Evolutionary conservation across 2,888 invertebrate species (phyloP), one percentile per base, ranked within the genome.

Genomic region (Drosophila pullipes): DNA sequence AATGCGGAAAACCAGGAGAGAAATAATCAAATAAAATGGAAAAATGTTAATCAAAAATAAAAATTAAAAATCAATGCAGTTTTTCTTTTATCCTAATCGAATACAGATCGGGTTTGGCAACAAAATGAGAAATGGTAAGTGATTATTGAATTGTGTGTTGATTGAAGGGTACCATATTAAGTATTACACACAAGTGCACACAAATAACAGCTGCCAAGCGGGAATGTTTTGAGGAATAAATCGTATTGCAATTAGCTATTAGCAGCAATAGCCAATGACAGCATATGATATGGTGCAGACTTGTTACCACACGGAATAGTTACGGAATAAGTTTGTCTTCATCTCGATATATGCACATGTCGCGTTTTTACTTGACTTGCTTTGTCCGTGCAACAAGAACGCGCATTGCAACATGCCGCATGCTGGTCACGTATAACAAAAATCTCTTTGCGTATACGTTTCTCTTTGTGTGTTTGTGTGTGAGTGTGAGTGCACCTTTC

Each of bases 1-100:
- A 78, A 73, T 77, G 85, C 81, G 81, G 67, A 77, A 72, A 64
- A 71, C 71, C 74, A 75, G 76, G 83, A 89, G 79, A 83, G 89
- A 86, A 87, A 89, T 87, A 87, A 87, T 87, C 87, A 90, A 87
- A 87, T 90, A 87, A 87, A 86, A 89, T 83, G 89, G 82, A 83
- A 90, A 85, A 87, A 89, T 87, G 87, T 87, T 87, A 87, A 87
- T 87, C 91, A 90, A 87, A 87, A 78, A 75, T 65, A 69, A 72
- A 78, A 74, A 74, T 59, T 73, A 60, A 66, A 79, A 75, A 69
- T 69, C 37, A 33, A 25, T 66, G 63, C 58, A 47, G 64, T 70
- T 69, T 74, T 58, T 53, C 33, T 52, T 44, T 25, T 31, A 22
- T 47, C 44, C 31, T 11, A 18, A 49, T 33, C 31, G 47, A 28